These are phyloP conservation scores for Chiloscyllium punctatum DNA, from an alignment of 2,797 vertebrate species.

Conservation along the genomic window DNA sequence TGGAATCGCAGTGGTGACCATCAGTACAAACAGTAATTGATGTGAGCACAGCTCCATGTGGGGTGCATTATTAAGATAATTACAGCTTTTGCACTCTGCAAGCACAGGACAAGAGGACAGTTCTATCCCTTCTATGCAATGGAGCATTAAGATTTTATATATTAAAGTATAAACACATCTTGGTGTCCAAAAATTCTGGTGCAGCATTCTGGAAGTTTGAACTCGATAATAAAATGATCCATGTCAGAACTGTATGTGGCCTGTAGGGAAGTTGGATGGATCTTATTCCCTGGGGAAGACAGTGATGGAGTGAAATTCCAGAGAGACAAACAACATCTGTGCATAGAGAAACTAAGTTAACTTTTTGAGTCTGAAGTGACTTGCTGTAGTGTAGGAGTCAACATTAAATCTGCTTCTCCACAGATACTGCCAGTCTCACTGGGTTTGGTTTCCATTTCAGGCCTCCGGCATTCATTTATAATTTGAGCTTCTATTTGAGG, in stretches of 20 bases:
- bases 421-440: too few relatives aligned
- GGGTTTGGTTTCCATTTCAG: too few relatives aligned
- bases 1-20: neutral
- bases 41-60: neutral
- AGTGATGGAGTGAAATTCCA: too few relatives aligned
- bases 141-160: neutral
- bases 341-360: too few relatives aligned
- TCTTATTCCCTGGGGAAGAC: too few relatives aligned
- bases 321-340: too few relatives aligned
- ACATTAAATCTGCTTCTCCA: too few relatives aligned
- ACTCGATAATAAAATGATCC: neutral
- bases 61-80: neutral
- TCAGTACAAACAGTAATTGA: neutral
- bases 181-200: neutral
- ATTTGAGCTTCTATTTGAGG: too few relatives aligned
- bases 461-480: too few relatives aligned
- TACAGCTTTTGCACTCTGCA: neutral
- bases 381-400: too few relatives aligned
- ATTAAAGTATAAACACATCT: neutral
- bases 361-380: too few relatives aligned
- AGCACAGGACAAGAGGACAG: neutral
- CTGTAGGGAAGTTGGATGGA: neutral
- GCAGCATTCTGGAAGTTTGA: neutral
- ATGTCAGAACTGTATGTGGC: neutral
- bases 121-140: neutral